Evolutionary conservation across 2,113 vertebrate genomes (phyloP).

Genomic region (Amphiprion ocellaris): DNA sequence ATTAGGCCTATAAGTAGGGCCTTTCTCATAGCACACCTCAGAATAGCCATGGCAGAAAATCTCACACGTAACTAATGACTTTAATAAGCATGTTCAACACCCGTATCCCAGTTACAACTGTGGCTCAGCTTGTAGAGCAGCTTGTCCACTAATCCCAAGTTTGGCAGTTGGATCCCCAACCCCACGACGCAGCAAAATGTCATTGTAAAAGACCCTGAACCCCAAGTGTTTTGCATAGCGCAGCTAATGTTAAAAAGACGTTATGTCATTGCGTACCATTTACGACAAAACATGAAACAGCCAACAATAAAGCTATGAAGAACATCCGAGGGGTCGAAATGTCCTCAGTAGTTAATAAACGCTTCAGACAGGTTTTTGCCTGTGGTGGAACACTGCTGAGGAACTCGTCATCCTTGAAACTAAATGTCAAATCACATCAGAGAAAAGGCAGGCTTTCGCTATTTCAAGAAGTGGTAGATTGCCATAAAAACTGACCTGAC

Average conservation of each 20-base stretch:
- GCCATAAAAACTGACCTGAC: neutral
- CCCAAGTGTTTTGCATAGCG: no score
- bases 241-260: no score
- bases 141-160: no score
- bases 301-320: neutral
- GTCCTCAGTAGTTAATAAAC: neutral
- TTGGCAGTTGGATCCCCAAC: no score
- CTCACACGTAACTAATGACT: neutral
- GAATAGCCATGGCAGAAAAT: conserved; percentile 5
- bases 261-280: no score
- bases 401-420: neutral
- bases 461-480: neutral
- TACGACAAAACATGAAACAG: neutral
- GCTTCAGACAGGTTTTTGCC: neutral
- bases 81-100: no score
- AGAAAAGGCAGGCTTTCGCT: conserved; percentile 9
- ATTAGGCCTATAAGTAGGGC: neutral
- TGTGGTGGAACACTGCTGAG: neutral
- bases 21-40: neutral
- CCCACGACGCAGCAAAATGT: no score
- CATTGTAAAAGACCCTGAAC: no score
- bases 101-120: no score
- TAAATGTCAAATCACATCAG: conserved; percentile 29
- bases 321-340: neutral
- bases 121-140: no score